phyloP scores from a whole-genome alignment of 2,797 vertebrate species.

The Tiaroga cobitis region DNA sequence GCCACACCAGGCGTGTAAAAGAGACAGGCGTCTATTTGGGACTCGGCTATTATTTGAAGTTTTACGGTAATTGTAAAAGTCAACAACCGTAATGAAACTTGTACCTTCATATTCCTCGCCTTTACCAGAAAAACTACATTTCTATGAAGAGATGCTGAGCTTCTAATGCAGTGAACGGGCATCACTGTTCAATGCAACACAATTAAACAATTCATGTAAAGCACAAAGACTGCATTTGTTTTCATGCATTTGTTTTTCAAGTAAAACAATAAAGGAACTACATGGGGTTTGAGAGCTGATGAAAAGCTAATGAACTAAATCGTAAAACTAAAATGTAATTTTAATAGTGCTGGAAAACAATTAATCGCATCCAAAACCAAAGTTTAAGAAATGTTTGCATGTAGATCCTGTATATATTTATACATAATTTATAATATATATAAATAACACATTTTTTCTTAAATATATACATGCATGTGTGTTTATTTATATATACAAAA shows the following conservation, averaged over 20 bases:
- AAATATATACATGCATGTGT: too few relatives aligned
- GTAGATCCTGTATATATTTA: too few relatives aligned
- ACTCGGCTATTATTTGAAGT: too few relatives aligned
- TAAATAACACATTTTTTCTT: too few relatives aligned
- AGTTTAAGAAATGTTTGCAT: too few relatives aligned
- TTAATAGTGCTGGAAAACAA: too few relatives aligned
- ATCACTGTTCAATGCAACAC: conserved; percentile 39
- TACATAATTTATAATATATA: too few relatives aligned
- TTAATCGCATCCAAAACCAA: too few relatives aligned
- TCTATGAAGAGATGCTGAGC: not conserved
- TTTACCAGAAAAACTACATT: not conserved
- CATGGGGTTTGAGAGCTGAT: not conserved
- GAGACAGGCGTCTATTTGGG: too few relatives aligned
- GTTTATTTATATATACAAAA: too few relatives aligned
- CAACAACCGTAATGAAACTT: not conserved
- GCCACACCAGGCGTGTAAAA: too few relatives aligned
- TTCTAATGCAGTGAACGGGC: not conserved
- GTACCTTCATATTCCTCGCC: not conserved
- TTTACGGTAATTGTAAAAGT: not conserved
- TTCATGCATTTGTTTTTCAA: conserved; percentile 84
- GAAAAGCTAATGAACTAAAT: not conserved
- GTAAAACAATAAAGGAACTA: conserved; percentile 71
- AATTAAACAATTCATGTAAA: conserved; percentile 18
- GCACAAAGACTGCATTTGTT: conserved; percentile 66
- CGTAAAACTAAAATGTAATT: not conserved